Percentiles rank a stretch among this genome's conserved stretches.
These are phyloP conservation scores for Schizaphis graminum DNA, from an alignment of 2,888 invertebrate genomes.

Conservation along the genomic window DNA sequence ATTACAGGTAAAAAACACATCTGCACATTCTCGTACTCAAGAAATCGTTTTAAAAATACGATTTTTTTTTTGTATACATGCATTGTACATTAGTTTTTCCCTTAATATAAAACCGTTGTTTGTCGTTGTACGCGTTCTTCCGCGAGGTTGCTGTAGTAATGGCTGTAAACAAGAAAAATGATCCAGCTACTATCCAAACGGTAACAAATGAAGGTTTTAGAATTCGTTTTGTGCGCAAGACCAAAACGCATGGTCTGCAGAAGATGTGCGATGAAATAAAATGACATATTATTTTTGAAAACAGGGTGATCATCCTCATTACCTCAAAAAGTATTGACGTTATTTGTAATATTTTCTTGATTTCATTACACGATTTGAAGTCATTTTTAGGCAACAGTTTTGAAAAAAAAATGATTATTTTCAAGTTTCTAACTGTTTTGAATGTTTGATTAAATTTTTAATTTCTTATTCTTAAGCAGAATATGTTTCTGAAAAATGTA, in stretches of 20 bases:
- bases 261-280: not conserved
- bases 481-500: not conserved
- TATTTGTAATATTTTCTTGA: not conserved
- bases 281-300: not conserved
- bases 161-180: constrained; percentile 37
- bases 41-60: constrained; percentile 1
- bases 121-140: not conserved
- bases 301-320: not conserved
- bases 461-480: not conserved
- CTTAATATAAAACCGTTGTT: constrained; percentile 37
- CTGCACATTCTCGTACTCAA: constrained; percentile 1
- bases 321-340: not conserved
- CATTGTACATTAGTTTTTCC: constrained; percentile 53
- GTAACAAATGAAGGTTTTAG: not conserved
- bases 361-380: not conserved
- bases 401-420: not conserved
- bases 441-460: not conserved
- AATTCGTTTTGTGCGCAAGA: not conserved
- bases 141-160: not conserved
- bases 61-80: constrained; percentile 58
- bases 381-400: not conserved
- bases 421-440: not conserved
- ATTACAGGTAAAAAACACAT: constrained; percentile 30
- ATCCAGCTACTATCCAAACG: constrained; percentile 38
- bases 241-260: not conserved